Base-by-base conservation (phyloP, 2,888 invertebrate genomes). In the Muschampia plurimacula region DNA sequence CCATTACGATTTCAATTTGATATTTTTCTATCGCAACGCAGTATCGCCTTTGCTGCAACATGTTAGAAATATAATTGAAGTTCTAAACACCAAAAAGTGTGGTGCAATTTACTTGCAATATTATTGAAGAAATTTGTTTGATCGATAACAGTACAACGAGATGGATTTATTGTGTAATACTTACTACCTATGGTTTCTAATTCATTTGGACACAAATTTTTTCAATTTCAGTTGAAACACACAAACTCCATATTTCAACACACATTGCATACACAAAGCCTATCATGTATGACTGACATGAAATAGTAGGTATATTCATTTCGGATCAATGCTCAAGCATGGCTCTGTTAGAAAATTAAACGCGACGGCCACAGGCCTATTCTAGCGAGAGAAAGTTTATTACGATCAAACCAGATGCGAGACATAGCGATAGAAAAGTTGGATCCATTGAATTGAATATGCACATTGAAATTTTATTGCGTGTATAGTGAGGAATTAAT, bases 41-140 rank as follows among this genome's bases (percentile, higher is more conserved):
- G 57, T 59, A 71, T 59, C 59, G 65, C 59, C 65, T 71, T 15
- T 44, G 44, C 32, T 41, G 65, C 71, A 71, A 71, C 64, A 71
- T 66, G 66, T 71, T 65, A 71, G 59, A 71, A 57, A 57, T 46
- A 66, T 71, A 71, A 71, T 71, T 71, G 71, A 66, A 71, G 71
- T 71, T 46, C 60, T 71, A 60, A 71, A 71, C 65, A 66, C 59
- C 46, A 66, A 71, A 71, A 60, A 49, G 71, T 60, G 36, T 71
- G 46, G 13, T 44, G 59, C 39, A 66, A 71, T 49, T 39, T 49
- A 46, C 57, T 60, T 49, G 70, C 57, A 59, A 60, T 59, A 57
- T 59, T 59, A 46, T 65, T 70, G 70, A 64, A 55, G 69, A 39
- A 39, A 41, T 36, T 66, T 46, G 44, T 64, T 64, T 70, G 57